phyloP scores from a whole-genome alignment of 2,888 invertebrate genomes.

The Metalampra italica region DNA sequence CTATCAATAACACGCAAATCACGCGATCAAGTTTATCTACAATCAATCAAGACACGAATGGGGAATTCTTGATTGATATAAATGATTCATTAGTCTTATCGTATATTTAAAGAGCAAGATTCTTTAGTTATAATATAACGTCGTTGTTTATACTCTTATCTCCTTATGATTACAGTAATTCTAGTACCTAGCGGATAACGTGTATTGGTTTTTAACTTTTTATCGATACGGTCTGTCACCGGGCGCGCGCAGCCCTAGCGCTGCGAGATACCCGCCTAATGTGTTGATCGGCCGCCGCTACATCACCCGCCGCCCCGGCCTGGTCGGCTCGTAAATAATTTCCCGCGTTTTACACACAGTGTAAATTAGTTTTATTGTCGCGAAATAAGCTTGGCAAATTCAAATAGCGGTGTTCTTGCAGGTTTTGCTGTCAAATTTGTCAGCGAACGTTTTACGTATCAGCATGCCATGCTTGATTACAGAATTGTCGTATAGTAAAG shows the following conservation, averaged over 20 bases:
- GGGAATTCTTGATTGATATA: too few relatives aligned
- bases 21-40: too few relatives aligned
- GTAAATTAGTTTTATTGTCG: slow-evolving; percentile 29
- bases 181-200: too few relatives aligned
- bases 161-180: too few relatives aligned
- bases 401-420: slow-evolving; percentile 3
- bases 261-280: slow-evolving; percentile 17
- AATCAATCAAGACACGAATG: too few relatives aligned
- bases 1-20: too few relatives aligned
- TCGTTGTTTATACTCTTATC: too few relatives aligned
- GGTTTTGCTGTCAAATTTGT: slow-evolving; percentile 1
- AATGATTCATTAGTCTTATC: too few relatives aligned
- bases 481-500: too few relatives aligned
- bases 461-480: not conserved
- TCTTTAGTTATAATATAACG: too few relatives aligned
- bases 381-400: slow-evolving; percentile 10
- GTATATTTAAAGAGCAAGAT: too few relatives aligned
- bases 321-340: slow-evolving; percentile 29
- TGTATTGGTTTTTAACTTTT: not conserved
- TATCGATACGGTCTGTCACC: slow-evolving; percentile 9
- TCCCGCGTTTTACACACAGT: slow-evolving; percentile 25
- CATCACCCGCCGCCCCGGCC: slow-evolving; percentile 3
- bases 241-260: slow-evolving; percentile 3
- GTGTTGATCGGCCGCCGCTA: slow-evolving; percentile 25
- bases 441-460: too few relatives aligned